These are phyloP conservation scores for Danio kyathit DNA, from an alignment of 2,797 vertebrate genomes.

Conservation along the genomic window DNA sequence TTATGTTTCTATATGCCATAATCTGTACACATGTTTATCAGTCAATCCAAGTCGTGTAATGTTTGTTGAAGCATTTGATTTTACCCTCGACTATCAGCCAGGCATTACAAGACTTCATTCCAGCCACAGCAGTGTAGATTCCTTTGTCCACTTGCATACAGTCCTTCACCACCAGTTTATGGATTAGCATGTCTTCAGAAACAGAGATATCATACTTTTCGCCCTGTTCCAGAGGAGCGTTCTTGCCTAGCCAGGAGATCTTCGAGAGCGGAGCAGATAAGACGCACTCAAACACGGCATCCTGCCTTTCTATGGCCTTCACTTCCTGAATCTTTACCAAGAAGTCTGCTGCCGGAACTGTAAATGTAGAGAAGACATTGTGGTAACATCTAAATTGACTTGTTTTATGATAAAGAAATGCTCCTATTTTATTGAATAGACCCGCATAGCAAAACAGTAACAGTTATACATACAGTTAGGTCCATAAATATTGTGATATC, in stretches of 20 bases:
- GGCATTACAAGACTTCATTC: conserved; percentile 81
- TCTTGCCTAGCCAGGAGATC: conserved; percentile 84
- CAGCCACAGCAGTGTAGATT: conserved; percentile 81
- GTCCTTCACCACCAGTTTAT: conserved; percentile 82
- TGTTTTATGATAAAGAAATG: background rate
- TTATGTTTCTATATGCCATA: no score
- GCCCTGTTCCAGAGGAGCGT: conserved; percentile 68
- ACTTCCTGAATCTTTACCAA: conserved; percentile 80
- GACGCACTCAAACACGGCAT: conserved; percentile 83
- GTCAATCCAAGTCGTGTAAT: background rate
- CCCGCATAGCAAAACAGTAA: background rate
- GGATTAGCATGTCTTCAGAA: conserved; percentile 85
- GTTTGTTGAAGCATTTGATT: conserved; percentile 26
- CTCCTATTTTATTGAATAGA: background rate
- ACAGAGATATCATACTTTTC: conserved; percentile 82
- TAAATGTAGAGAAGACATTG: background rate
- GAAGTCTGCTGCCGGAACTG: conserved; percentile 78
- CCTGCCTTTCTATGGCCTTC: conserved; percentile 78
- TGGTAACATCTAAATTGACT: background rate
- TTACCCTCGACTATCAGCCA: conserved; percentile 89
- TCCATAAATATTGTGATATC: no score
- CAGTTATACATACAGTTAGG: no score
- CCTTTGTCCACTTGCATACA: conserved; percentile 81
- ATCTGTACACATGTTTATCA: background rate
- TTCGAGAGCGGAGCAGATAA: conserved; percentile 77